Evolutionary conservation across 2,888 invertebrate genomes (phyloP).

Genomic region (Acanthosepion pharaonis): DNA sequence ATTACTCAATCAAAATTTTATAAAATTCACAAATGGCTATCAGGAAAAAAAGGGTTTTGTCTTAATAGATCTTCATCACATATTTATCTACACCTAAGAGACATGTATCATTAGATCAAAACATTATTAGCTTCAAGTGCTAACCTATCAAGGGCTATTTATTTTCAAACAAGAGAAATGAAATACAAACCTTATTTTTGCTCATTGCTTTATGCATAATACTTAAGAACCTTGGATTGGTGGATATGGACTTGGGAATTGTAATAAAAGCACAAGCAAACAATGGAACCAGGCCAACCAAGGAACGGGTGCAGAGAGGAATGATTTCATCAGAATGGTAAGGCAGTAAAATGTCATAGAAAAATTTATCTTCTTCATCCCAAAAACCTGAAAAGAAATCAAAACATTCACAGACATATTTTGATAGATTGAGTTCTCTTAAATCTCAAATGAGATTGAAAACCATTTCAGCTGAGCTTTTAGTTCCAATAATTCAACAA

Average conservation of each 20-base stretch:
- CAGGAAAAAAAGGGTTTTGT: too few species aligned
- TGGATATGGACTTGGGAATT: conserved; percentile 34
- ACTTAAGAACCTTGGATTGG: neutral
- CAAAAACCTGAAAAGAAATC: conserved; percentile 62
- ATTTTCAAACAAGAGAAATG: neutral
- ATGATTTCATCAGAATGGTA: conserved; percentile 52
- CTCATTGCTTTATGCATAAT: neutral
- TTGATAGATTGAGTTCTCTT: neutral
- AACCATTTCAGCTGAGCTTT: too few species aligned
- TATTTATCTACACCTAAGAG: too few species aligned
- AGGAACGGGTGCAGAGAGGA: conserved; percentile 61
- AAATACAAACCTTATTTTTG: neutral
- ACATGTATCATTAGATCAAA: too few species aligned
- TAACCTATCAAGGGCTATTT: neutral
- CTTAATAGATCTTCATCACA: too few species aligned
- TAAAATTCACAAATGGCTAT: too few species aligned
- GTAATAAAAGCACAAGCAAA: conserved; percentile 59
- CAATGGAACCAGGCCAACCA: conserved; percentile 66
- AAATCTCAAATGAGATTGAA: too few species aligned
- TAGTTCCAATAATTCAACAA: too few species aligned
- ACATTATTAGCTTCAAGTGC: neutral
- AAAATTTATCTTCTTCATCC: conserved; percentile 67
- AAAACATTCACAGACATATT: neutral
- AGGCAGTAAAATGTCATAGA: conserved; percentile 65
- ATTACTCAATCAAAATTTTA: too few species aligned